Base-by-base conservation (phyloP, 92 coral and sea anemone genomes). In the Epizoanthus rinbou region DNA sequence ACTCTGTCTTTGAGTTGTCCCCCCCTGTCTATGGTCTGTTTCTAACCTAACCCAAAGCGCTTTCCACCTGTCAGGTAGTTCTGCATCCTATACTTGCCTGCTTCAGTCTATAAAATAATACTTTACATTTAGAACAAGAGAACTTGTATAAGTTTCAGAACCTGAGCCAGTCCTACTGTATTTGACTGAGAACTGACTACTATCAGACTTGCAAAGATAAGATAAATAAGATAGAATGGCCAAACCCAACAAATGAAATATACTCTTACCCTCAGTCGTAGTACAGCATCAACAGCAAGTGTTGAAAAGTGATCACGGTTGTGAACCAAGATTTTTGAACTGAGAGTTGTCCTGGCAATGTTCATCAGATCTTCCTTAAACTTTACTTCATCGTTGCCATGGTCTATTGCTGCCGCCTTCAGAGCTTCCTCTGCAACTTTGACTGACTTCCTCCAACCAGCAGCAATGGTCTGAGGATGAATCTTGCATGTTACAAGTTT, bases 401-500 rank as follows among this genome's bases (percentile, higher is more conserved):
- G 96, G 69, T 97, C 94, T 13, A 90, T 80, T 8, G 99, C 97
- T 9, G 97, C 98, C n/a, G 91, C 83, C 62, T 94, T 93, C 74
- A 97, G 87, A 15, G 99, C 99, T 31, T 92, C 85, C 59, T 94
- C 89, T 0, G 98, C 98, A 1, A 82, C 97, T 39, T 90, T 90
- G 25, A 97, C 95, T 19, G 99, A 83, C 85, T 97, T 94, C 41
- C 99, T 87, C 99, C 99, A 97, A 19, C 99, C 99, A 63, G 98
- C 88, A 17, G 95, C 95, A 35, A 91, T 87, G 11, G 97, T 97
- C 85, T 97, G 99, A 3, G 99, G 99, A 76, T 97, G 99, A 65
- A 97, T 92, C 83, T 97, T 97, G 35, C 93, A 71, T 8, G 94
- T 65, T 57, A 94, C 71, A 18, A 97, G 90, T 89, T 88, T 97